phyloP scores from a whole-genome alignment of 2,113 vertebrate species.

The Promerops cafer region DNA sequence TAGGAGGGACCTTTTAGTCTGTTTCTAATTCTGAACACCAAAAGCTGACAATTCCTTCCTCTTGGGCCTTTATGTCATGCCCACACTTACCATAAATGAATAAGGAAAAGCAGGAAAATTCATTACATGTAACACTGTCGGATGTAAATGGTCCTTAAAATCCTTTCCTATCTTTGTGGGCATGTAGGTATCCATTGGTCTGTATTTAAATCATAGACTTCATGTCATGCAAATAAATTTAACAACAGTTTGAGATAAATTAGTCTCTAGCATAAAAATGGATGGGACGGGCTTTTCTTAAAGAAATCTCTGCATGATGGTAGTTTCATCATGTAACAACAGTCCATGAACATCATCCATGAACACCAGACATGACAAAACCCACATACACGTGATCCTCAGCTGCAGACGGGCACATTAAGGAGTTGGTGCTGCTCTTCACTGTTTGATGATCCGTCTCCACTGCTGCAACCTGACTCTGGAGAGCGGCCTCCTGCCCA shows the following conservation, averaged over 20 bases:
- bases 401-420: accelerated
- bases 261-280: not conserved
- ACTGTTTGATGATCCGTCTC: accelerated
- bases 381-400: accelerated
- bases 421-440: not conserved
- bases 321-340: not conserved
- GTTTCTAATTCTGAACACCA: not conserved
- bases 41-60: not conserved
- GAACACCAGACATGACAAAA: not conserved
- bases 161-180: not conserved
- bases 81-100: accelerated
- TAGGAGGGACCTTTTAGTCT: not conserved
- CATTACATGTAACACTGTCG: accelerated
- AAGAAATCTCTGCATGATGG: not conserved
- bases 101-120: not conserved
- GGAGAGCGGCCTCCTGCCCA: not conserved
- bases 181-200: accelerated
- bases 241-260: not conserved
- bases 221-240: not conserved
- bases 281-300: not conserved
- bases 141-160: not conserved
- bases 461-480: not conserved
- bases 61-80: not conserved
- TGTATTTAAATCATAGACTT: not conserved
- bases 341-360: not conserved